phyloP scores from a whole-genome alignment of 2,888 invertebrate species.

The Phrixothrix hirtus region DNA sequence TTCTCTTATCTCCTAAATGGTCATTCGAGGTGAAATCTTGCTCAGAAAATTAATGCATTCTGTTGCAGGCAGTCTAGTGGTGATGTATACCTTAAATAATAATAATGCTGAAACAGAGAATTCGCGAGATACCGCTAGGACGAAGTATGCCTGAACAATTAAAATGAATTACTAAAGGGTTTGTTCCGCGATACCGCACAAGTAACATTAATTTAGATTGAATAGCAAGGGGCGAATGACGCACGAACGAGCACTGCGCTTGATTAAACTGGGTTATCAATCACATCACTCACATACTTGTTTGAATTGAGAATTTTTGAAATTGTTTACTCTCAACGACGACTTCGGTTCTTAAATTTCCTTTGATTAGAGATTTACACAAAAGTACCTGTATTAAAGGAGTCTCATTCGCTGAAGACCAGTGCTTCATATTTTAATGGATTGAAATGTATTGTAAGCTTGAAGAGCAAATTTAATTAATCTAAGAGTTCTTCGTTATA shows the following conservation, averaged over 20 bases:
- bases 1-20: not conserved
- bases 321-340: too few relatives aligned
- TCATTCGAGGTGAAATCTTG: not conserved
- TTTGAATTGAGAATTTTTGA: conserved; percentile 33
- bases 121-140: conserved; percentile 34
- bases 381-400: too few relatives aligned
- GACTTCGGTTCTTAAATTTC: too few relatives aligned
- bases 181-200: conserved; percentile 47
- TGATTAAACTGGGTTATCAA: conserved; percentile 44
- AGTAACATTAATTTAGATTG: conserved; percentile 53
- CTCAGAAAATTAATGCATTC: conserved; percentile 2
- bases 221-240: conserved; percentile 39
- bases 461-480: too few relatives aligned
- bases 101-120: conserved; percentile 35
- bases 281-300: conserved; percentile 41
- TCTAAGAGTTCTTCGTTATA: too few relatives aligned
- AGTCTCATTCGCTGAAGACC: too few relatives aligned
- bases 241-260: conserved; percentile 30
- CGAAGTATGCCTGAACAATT: conserved; percentile 47
- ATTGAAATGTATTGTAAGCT: too few relatives aligned
- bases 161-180: conserved; percentile 51
- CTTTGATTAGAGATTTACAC: too few relatives aligned
- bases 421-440: too few relatives aligned
- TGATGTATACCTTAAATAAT: conserved; percentile 34
- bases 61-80: conserved; percentile 1